These are phyloP conservation scores for Reinhardtius hippoglossoides DNA, from an alignment of 2,113 vertebrate species.

Conservation along the genomic window DNA sequence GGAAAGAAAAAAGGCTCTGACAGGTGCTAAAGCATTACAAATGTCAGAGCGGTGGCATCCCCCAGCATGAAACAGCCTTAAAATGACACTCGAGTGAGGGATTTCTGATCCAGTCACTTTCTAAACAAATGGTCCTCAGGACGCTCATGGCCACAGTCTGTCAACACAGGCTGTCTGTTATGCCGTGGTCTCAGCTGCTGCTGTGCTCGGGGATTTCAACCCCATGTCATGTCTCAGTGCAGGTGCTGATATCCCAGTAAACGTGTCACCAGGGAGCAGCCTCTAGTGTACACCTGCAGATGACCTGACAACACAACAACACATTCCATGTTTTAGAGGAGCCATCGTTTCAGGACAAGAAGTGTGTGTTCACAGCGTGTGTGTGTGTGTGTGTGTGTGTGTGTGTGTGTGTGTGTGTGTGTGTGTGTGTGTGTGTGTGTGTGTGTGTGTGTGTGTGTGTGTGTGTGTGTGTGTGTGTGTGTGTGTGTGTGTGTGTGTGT, in stretches of 20 bases:
- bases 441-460: constrained; percentile 25
- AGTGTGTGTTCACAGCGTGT: constrained; percentile 33
- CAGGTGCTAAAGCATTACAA: constrained; percentile 20
- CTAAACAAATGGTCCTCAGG: constrained; percentile 33
- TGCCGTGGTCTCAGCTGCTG: constrained; percentile 46
- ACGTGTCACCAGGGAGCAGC: constrained; percentile 61
- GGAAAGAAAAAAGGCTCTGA: not conserved
- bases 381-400: constrained; percentile 25
- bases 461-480: constrained; percentile 37
- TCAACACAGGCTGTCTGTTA: constrained; percentile 48
- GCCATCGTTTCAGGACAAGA: constrained; percentile 36
- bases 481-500: not conserved
- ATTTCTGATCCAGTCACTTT: constrained; percentile 48
- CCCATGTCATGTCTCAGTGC: constrained; percentile 53
- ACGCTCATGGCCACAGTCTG: constrained; percentile 56
- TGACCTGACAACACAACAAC: constrained; percentile 61
- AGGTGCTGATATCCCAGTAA: constrained; percentile 62
- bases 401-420: constrained; percentile 37
- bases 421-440: not conserved
- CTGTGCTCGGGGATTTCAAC: constrained; percentile 47
- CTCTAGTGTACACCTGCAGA: constrained; percentile 53
- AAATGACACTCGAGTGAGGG: constrained; percentile 24
- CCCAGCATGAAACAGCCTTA: constrained; percentile 11
- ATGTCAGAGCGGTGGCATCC: constrained; percentile 17
- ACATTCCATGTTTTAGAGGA: constrained; percentile 39